Evolutionary conservation across 2,113 vertebrate species (phyloP).

Genomic region (Gorsachius goisagi): DNA sequence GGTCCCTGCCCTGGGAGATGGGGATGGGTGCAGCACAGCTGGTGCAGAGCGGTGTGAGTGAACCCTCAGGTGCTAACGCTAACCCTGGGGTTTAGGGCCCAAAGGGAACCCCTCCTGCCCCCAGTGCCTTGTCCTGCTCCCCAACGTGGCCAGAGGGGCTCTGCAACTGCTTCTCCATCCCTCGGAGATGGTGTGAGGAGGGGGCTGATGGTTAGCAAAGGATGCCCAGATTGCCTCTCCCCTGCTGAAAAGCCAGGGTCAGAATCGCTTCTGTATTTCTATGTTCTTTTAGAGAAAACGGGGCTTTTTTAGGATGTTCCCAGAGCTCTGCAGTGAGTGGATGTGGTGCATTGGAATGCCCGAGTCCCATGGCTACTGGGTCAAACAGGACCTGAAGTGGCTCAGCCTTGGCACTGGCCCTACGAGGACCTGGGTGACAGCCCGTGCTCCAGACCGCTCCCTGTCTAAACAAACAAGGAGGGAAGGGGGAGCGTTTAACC

Average conservation of each 20-base stretch:
- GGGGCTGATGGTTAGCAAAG: no score
- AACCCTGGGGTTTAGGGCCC: not conserved
- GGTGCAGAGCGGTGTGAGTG: not conserved
- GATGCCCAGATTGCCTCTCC: no score
- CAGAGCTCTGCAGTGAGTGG: not conserved
- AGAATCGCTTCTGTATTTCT: not conserved
- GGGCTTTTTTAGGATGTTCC: not conserved
- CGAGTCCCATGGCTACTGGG: accelerated
- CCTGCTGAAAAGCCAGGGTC: not conserved
- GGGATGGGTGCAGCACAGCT: not conserved
- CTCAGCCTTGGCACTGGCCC: not conserved
- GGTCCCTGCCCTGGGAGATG: not conserved
- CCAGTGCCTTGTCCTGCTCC: not conserved
- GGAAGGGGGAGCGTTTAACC: not conserved
- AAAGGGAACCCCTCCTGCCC: not conserved
- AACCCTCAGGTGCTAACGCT: not conserved
- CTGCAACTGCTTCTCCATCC: not conserved
- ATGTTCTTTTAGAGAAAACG: not conserved
- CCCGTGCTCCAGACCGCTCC: not conserved
- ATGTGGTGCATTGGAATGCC: not conserved
- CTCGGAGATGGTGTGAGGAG: not conserved
- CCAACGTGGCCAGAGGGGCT: accelerated
- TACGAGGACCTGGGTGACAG: not conserved
- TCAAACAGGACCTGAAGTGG: not conserved
- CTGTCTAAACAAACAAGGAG: not conserved